phyloP scores from a whole-genome alignment of 2,888 invertebrate genomes.

The Anticlea derivata region DNA sequence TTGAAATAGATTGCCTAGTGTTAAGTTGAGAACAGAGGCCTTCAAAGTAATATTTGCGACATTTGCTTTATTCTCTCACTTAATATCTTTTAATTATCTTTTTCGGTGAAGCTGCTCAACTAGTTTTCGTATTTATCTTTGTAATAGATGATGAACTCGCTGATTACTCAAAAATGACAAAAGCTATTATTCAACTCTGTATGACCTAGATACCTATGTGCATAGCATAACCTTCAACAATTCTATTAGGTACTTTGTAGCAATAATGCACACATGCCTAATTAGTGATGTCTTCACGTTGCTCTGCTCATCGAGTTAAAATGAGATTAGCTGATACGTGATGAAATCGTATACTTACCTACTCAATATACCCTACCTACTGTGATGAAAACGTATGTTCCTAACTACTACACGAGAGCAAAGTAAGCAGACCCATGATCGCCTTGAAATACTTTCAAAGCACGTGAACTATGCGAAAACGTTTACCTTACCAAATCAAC shows the following conservation, averaged over 20 bases:
- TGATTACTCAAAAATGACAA: neutral
- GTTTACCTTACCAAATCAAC: slow-evolving; percentile 67
- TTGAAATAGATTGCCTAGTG: slow-evolving; percentile 20
- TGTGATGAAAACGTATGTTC: slow-evolving; percentile 40
- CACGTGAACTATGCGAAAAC: slow-evolving; percentile 76
- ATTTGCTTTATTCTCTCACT: slow-evolving; percentile 12
- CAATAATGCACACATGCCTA: slow-evolving; percentile 10
- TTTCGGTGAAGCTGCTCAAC: neutral
- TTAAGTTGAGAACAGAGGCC: slow-evolving; percentile 13
- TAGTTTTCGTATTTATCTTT: neutral
- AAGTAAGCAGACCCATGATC: slow-evolving; percentile 57
- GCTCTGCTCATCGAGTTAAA: slow-evolving; percentile 12
- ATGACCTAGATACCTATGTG: slow-evolving; percentile 14
- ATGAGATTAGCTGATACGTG: slow-evolving; percentile 30
- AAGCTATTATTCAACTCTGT: slow-evolving; percentile 9
- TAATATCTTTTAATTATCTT: neutral
- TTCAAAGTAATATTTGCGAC: slow-evolving; percentile 15
- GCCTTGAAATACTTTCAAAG: slow-evolving; percentile 83
- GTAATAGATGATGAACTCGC: neutral
- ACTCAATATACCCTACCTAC: neutral
- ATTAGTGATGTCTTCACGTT: slow-evolving; percentile 11
- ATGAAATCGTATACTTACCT: slow-evolving; percentile 40
- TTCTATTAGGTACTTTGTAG: slow-evolving; percentile 17
- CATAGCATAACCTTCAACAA: slow-evolving; percentile 10
- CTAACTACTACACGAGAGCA: slow-evolving; percentile 53